Evolutionary conservation across 2,113 vertebrate genomes (phyloP).

Genomic region (Ailuropoda melanoleuca): DNA sequence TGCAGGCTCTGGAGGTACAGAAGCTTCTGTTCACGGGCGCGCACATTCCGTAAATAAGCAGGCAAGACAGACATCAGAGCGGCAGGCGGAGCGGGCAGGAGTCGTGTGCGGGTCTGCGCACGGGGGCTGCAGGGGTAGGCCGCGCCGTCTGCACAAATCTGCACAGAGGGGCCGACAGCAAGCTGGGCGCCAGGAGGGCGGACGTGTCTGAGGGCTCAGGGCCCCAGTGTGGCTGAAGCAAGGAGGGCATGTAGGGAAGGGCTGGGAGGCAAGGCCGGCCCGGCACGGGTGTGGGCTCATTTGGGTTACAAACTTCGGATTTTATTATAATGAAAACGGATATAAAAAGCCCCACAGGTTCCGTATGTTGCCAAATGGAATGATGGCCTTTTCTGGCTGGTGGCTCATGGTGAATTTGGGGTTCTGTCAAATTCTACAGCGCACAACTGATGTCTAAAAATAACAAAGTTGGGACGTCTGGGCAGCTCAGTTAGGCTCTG

Average conservation of each 20-base stretch:
- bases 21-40: background rate
- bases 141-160: background rate
- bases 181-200: too few relatives aligned
- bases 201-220: background rate
- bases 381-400: background rate
- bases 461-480: background rate
- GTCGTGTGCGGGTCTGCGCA: background rate
- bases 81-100: background rate
- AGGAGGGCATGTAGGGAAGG: background rate
- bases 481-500: background rate
- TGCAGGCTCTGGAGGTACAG: too few relatives aligned
- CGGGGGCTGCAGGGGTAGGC: background rate
- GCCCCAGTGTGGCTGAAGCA: accelerated
- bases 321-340: background rate
- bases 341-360: background rate
- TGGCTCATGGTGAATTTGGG: background rate
- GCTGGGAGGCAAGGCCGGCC: background rate
- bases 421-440: background rate
- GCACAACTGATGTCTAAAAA: background rate
- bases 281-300: background rate
- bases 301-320: background rate
- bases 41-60: background rate
- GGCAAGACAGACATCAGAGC: background rate
- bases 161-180: background rate
- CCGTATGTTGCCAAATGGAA: background rate